These are phyloP conservation scores for Arge pagana DNA, from an alignment of 2,888 invertebrate genomes.

Conservation along the genomic window DNA sequence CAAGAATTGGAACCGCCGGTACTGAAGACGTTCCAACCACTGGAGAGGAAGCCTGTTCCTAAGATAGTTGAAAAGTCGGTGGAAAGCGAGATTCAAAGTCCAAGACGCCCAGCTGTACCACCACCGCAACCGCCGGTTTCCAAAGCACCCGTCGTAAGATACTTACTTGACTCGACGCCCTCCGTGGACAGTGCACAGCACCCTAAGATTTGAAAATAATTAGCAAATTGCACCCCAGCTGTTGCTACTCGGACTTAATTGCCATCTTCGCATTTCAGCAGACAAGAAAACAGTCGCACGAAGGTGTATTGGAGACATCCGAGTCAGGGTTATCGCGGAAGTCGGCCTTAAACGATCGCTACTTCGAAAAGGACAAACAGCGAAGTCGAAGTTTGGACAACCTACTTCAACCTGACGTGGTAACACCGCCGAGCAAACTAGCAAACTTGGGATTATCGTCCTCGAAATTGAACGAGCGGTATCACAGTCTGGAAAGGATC, in stretches of 20 bases:
- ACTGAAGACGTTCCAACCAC: slow-evolving; percentile 55
- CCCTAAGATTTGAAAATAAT: too few species aligned
- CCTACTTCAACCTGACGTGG: slow-evolving; percentile 67
- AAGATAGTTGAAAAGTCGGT: slow-evolving; percentile 53
- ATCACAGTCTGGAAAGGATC: slow-evolving; percentile 78
- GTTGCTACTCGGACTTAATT: too few species aligned
- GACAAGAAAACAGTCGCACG: slow-evolving; percentile 74
- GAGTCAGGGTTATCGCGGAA: slow-evolving; percentile 70
- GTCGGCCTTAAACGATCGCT: slow-evolving; percentile 86
- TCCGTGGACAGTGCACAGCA: too few species aligned
- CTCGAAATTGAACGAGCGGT: slow-evolving; percentile 85
- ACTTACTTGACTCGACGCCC: too few species aligned
- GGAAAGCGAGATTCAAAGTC: slow-evolving; percentile 54
- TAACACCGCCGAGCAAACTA: slow-evolving; percentile 65
- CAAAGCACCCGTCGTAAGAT: slow-evolving; percentile 55
- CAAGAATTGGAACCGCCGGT: slow-evolving; percentile 54
- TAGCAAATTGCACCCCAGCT: too few species aligned
- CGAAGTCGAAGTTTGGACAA: slow-evolving; percentile 84
- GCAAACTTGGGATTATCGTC: slow-evolving; percentile 81
- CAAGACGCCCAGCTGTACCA: slow-evolving; percentile 55
- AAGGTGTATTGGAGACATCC: slow-evolving; percentile 60
- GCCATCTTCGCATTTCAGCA: slow-evolving; percentile 32
- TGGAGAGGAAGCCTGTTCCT: slow-evolving; percentile 52
- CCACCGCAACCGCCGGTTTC: slow-evolving; percentile 56
- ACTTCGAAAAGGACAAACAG: slow-evolving; percentile 82